Evolutionary conservation across 1,140 invertebrate species (phyloP).

Genomic region (Apis dorsata): DNA sequence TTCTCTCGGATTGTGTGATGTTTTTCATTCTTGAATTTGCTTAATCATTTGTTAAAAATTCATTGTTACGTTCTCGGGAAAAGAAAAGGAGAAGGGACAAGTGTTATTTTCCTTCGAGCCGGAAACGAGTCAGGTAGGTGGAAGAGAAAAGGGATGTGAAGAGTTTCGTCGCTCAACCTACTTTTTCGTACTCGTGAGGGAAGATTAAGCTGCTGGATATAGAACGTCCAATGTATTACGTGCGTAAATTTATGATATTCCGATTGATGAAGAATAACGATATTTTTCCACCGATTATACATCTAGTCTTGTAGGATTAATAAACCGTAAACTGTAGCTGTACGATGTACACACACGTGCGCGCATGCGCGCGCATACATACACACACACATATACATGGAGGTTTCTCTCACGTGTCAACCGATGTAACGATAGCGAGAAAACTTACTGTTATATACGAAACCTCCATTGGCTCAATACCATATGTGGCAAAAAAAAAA

Average conservation of each 20-base stretch:
- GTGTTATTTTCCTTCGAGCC: background rate
- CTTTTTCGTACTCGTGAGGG: constrained; percentile 20
- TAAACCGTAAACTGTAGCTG: constrained; percentile 25
- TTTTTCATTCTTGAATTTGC: too few species aligned
- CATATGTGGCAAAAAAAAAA: constrained; percentile 2
- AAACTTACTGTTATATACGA: background rate
- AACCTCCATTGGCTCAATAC: constrained; percentile 44
- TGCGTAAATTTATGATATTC: constrained; percentile 67
- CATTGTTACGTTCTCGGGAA: too few species aligned
- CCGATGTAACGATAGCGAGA: constrained; percentile 47
- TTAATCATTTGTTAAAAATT: too few species aligned
- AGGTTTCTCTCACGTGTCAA: constrained; percentile 31
- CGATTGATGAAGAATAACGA: constrained; percentile 65
- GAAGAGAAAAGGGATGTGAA: background rate
- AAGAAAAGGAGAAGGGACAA: background rate
- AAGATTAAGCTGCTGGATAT: constrained; percentile 51
- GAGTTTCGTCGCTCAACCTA: constrained; percentile 37
- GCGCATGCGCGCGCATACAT: too few species aligned
- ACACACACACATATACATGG: constrained; percentile 16
- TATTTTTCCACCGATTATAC: constrained; percentile 72
- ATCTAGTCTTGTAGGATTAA: constrained; percentile 55
- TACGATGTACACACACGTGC: constrained; percentile 14
- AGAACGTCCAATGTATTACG: constrained; percentile 67
- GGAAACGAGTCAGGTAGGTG: background rate
- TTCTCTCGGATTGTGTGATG: too few species aligned